Evolutionary conservation across 2,797 vertebrate species (phyloP).

Genomic region (Trachops cirrhosus): DNA sequence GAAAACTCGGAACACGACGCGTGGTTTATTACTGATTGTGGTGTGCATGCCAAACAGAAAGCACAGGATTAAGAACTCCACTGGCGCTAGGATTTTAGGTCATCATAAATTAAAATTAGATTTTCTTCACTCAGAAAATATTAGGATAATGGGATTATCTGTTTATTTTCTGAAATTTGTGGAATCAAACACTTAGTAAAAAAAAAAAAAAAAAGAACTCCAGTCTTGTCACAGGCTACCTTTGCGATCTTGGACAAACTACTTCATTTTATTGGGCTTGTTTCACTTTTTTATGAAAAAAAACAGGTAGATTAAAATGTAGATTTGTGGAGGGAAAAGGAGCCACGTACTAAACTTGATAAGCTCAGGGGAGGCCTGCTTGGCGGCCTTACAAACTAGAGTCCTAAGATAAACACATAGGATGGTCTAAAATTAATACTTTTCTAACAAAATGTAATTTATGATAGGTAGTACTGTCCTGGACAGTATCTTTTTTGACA

Average conservation of each 20-base stretch:
- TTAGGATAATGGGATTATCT: constrained; percentile 68
- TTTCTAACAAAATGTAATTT: not conserved
- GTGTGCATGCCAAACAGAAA: not conserved
- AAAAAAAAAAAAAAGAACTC: not conserved
- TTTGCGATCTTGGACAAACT: not conserved
- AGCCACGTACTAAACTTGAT: not conserved
- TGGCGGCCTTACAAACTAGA: not conserved
- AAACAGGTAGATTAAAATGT: not conserved
- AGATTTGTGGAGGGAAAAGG: not conserved
- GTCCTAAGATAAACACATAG: not conserved
- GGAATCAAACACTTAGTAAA: constrained; percentile 50
- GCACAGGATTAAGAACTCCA: not conserved
- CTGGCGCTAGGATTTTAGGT: constrained; percentile 75
- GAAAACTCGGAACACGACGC: not conserved
- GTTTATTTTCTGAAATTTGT: constrained; percentile 75
- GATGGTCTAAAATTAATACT: not conserved
- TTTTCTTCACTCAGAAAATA: constrained; percentile 75
- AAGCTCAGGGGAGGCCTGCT: not conserved
- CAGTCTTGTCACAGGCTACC: not conserved
- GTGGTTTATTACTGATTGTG: not conserved
- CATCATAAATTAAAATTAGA: constrained; percentile 74
- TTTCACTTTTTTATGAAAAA: constrained; percentile 7
- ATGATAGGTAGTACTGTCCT: not conserved
- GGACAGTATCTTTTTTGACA: not conserved
- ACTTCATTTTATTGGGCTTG: not conserved